Base-by-base conservation (phyloP, 2,113 vertebrate species). In the Taxidea taxus region DNA sequence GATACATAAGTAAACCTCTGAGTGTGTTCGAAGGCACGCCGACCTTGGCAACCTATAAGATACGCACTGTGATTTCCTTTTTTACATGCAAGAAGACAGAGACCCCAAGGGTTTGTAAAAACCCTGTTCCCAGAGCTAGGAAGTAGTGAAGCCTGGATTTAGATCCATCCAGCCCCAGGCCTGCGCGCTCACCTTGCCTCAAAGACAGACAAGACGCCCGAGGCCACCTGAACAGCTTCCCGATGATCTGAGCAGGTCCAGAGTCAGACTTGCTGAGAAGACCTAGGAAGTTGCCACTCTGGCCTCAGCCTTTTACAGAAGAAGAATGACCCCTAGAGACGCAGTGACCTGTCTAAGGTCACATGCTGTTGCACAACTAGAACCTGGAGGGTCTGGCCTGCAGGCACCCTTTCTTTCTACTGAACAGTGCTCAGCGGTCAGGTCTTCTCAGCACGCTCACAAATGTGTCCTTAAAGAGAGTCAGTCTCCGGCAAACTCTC, bases 231-330 rank as follows among this genome's bases (percentile, higher is more conserved):
- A 56, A 34, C 1, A 14, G 44, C 47, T 49, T 83, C 66, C 62
- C 10, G 4, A 11, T 20, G 8, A 13, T 51, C 49, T 74, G 12
- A 1, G 6, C 6, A 7, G 16, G 66, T 29, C 3, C 1, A 47
- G n/a, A 23, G 18, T 62, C 29, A 39, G 34, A 10, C 15, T 37
- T 8, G 0, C 25, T 0, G 0, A 2, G 68, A 54, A 29, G 25
- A 39, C 11, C 42, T 68, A 27, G 27, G 29, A 9, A 29, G 49
- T 16, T 9, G 42, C 56, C 20, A 0, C n/a, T 75, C 58, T 58
- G 31, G 42, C 66, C 39, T 78, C 18, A 49, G 49, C 21, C 62
- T 68, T 74, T 87, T 42, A 64, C 4, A 0, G 60, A 23, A 49
- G 68, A 72, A 47, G 20, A 31, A 37, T 9, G 31, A 16, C 39